Evolutionary conservation across 2,888 invertebrate genomes (phyloP), one percentile per base, ranked within the genome.

Genomic region (Glyphotaelius pellucidus): DNA sequence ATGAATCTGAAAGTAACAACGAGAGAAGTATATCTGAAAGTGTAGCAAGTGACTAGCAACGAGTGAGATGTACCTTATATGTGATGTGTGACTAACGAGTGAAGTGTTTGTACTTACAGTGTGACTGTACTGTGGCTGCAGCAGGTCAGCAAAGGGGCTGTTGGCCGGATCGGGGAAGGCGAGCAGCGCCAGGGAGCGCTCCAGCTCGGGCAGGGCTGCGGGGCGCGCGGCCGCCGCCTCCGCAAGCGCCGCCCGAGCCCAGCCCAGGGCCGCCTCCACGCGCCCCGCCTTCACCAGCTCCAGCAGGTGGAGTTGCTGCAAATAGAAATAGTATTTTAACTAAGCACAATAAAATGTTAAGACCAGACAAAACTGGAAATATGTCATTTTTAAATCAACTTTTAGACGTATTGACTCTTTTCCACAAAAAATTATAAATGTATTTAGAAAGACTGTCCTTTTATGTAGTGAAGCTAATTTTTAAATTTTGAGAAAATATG

Each of bases 141-240:
- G 96, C 80, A 99, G 96, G 95, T 99, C 99, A 31, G 99, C 98
- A 95, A 99, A 99, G 0, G 99, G 99, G 93, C 99, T 99, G 91
- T 97, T 97, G 94, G 98, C 97, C 0, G 99, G 99, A 94, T 99
- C 99, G 93, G 99, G 99, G 95, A 99, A 99, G 11, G 99, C 99
- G 31, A 99, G 95, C 90, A 99, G 95, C 0, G 99, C 99, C 90
- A 99, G 96, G 0, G 99, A 99, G 93, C 99, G 96, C 95, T 99
- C 99, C 91, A 99, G 95, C 95, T 99, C 99, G 0, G 96, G 95
- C 25, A 97, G 95, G n/a, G 97, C 97, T 80, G 96, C 96, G 84
- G 97, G 97, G 95, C 98, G 98, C 25, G 97, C 97, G 94, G 98
- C 98, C 4, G 98, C 99, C 19, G 98, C 97, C 95, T 99, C 99